Percentiles rank a stretch among this genome's conserved stretches.
phyloP scores from a whole-genome alignment of 2,113 vertebrate species.

The Chrysochloris asiatica region DNA sequence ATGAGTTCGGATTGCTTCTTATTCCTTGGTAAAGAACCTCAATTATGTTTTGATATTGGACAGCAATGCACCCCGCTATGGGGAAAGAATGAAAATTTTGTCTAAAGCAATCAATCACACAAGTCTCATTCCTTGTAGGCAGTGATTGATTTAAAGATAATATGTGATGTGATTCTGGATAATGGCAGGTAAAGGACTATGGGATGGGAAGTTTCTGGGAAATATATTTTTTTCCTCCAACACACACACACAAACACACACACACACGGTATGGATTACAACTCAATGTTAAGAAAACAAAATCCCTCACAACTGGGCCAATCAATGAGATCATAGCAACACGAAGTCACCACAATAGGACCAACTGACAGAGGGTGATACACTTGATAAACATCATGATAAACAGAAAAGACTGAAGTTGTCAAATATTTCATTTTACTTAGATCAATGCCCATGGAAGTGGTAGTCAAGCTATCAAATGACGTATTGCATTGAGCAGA shows the following conservation, averaged over 20 bases:
- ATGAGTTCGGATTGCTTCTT: conserved; percentile 25
- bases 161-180: background rate
- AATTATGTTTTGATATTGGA: conserved; percentile 12
- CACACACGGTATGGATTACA: background rate
- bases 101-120: background rate
- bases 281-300: too few relatives aligned
- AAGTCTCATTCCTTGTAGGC: background rate
- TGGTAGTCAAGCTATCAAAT: too few relatives aligned
- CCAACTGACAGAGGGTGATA: background rate
- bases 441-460: too few relatives aligned
- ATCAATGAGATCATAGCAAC: too few relatives aligned
- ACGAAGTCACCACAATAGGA: too few relatives aligned
- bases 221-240: background rate
- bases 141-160: conserved; percentile 24
- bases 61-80: background rate
- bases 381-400: too few relatives aligned
- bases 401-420: too few relatives aligned
- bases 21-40: conserved; percentile 21
- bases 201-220: background rate
- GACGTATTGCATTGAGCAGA: too few relatives aligned
- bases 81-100: conserved; percentile 2
- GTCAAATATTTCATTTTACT: too few relatives aligned
- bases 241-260: background rate
- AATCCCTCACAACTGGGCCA: too few relatives aligned
- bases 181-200: background rate